Evolutionary conservation across 2,888 invertebrate species (phyloP).

Genomic region (Parnassius glacialis): DNA sequence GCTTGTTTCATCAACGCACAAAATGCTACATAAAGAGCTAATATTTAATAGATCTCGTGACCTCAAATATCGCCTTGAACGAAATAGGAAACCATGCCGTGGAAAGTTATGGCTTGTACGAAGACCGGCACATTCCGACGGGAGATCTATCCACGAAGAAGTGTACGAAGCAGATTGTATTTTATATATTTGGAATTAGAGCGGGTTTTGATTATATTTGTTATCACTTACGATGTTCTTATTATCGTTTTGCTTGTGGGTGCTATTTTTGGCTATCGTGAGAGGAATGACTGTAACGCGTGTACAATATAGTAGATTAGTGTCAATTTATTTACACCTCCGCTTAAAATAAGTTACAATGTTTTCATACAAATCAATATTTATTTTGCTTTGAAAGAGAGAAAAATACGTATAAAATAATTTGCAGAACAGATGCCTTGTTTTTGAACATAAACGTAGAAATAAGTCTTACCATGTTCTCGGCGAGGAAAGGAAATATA

Average conservation of each 20-base stretch:
- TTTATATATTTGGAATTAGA: not conserved
- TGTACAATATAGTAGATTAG: conserved; percentile 12
- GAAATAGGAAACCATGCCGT: conserved; percentile 29
- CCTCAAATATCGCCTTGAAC: conserved; percentile 33
- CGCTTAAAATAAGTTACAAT: not conserved
- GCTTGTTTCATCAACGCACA: conserved; percentile 8
- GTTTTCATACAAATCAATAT: too few relatives aligned
- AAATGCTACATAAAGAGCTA: conserved; percentile 13
- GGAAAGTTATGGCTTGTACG: conserved; percentile 29
- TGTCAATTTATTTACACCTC: conserved; percentile 14
- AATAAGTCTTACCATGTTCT: too few relatives aligned
- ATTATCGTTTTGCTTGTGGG: conserved; percentile 3
- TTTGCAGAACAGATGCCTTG: too few relatives aligned
- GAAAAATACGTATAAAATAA: too few relatives aligned
- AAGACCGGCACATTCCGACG: not conserved
- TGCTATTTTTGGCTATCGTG: conserved; percentile 22
- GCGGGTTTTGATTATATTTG: not conserved
- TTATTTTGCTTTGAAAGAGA: too few relatives aligned
- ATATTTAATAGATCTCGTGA: conserved; percentile 26
- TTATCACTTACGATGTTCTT: not conserved
- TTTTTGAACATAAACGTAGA: too few relatives aligned
- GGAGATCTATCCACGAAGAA: not conserved
- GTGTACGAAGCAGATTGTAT: not conserved
- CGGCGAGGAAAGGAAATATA: too few relatives aligned
- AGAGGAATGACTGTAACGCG: conserved; percentile 14